phyloP scores from a whole-genome alignment of 2,888 invertebrate species.

The Ichneumoninae sp. region DNA sequence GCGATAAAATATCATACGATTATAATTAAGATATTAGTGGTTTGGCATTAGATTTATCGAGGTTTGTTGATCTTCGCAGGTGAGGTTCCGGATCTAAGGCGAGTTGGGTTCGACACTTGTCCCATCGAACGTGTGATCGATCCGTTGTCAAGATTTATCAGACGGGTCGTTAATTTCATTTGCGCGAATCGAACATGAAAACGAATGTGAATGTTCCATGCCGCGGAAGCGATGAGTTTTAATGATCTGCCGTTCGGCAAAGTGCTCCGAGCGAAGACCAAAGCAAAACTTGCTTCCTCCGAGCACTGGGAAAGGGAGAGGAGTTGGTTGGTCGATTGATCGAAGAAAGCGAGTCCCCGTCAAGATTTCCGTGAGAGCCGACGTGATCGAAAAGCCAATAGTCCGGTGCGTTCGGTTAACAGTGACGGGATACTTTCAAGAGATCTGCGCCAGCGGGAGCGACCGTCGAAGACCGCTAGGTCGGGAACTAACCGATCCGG shows the following conservation, averaged over 20 bases:
- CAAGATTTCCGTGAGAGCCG: constrained; percentile 79
- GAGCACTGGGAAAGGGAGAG: constrained; percentile 45
- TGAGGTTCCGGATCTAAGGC: neutral
- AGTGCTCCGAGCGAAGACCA: neutral
- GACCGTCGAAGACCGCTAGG: constrained; percentile 3
- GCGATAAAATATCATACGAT: constrained; percentile 61
- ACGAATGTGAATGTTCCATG: neutral
- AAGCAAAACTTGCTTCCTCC: neutral
- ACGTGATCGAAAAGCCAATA: constrained; percentile 81
- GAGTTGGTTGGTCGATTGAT: constrained; percentile 52
- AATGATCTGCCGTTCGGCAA: neutral
- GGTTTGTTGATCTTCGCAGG: constrained; percentile 19
- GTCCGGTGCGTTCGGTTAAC: constrained; percentile 60
- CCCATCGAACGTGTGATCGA: neutral
- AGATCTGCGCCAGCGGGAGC: constrained; percentile 1
- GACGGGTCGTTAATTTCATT: neutral
- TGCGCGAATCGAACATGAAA: neutral
- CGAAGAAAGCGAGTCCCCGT: constrained; percentile 61
- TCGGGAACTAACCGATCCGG: constrained; percentile 73
- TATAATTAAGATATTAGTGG: constrained; percentile 57
- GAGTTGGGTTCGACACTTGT: neutral
- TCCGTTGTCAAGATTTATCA: constrained; percentile 13
- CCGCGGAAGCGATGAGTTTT: neutral
- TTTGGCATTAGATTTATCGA: constrained; percentile 60
- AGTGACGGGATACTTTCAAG: constrained; percentile 35